phyloP scores from a whole-genome alignment of 1,140 invertebrate genomes.

The Solen grandis region DNA sequence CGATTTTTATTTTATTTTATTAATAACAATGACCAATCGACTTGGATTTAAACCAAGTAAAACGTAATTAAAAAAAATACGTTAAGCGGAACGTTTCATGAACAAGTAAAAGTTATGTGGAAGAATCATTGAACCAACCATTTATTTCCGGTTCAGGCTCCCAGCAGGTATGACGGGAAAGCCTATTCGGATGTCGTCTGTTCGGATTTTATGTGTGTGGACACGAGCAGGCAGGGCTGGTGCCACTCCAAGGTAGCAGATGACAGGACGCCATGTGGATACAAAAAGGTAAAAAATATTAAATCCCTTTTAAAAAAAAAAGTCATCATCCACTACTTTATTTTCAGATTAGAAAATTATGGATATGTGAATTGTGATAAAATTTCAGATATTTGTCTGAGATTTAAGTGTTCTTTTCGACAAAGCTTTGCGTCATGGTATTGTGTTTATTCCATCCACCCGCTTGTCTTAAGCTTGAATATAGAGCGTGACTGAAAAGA shows the following conservation, averaged over 20 bases:
- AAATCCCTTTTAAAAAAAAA: too few species aligned
- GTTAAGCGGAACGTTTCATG: too few species aligned
- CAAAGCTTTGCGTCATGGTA: neutral
- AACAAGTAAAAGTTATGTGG: neutral
- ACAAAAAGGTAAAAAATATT: conserved; percentile 3
- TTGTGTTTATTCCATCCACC: neutral
- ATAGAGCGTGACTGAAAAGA: neutral
- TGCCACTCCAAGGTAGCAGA: neutral
- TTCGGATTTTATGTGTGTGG: conserved; percentile 26
- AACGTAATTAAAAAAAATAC: too few species aligned
- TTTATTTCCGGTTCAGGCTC: conserved; percentile 7
- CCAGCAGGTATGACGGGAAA: conserved; percentile 11
- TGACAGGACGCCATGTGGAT: neutral
- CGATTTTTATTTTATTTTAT: too few species aligned
- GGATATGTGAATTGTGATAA: too few species aligned
- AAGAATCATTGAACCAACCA: neutral
- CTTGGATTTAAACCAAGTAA: too few species aligned
- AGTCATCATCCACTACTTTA: too few species aligned
- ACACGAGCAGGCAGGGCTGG: neutral
- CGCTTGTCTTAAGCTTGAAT: neutral
- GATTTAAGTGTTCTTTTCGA: too few species aligned
- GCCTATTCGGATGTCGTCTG: conserved; percentile 22
- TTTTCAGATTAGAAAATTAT: too few species aligned
- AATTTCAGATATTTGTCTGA: too few species aligned
- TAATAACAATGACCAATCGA: too few species aligned